Evolutionary conservation across 2,113 vertebrate species (phyloP), one percentile per base, ranked within the genome.

Genomic region (Phrynosoma blainvillii): DNA sequence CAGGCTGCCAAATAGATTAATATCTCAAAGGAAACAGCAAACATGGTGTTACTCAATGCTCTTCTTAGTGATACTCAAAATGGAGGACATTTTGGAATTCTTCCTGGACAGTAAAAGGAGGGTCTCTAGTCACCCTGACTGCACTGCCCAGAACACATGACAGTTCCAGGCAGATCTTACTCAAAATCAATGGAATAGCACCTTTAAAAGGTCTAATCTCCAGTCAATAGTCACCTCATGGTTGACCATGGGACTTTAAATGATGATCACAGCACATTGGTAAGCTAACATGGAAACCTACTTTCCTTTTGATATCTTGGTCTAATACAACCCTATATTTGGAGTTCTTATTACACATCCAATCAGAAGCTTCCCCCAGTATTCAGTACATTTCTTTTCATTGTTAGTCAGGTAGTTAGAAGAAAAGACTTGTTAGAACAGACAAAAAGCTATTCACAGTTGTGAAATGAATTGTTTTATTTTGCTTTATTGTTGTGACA

Each of bases 391-490:
- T 18, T 73, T 12, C 1, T 3, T 36, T 32, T 5, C 5, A 32
- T 32, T 89, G n/a, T 80, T 78, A 83, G 36, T 2, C 62, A 52
- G 82, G 11, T 5, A 88, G 52, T 87, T 87, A 79, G 84, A 87
- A 42, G 0, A 86, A 85, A 89, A 3, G 27, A 11, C 14, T 25
- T 89, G 73, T 0, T 7, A 42, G 12, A 85, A 42, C 54, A 81
- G 54, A 3, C 47, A 76, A 21, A 62, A 91, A 79, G 11, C 40
- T 89, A 82, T 36, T 36, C 36, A 36, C 36, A 36, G 36, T 36
- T 36, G 36, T 36, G 36, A 36, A 36, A 36, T 36, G 36, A 36
- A 36, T 36, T 36, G 36, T 36, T 36, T 36, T 36, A 36, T 36
- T 36, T 36, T 36, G 36, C 36, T 36, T 36, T 36, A 36, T 36